Percentiles rank a stretch among this genome's conserved stretches.
phyloP scores from a whole-genome alignment of 30 jellyfish, hydroid and myxozoan species.

The Catostylus mosaicus region DNA sequence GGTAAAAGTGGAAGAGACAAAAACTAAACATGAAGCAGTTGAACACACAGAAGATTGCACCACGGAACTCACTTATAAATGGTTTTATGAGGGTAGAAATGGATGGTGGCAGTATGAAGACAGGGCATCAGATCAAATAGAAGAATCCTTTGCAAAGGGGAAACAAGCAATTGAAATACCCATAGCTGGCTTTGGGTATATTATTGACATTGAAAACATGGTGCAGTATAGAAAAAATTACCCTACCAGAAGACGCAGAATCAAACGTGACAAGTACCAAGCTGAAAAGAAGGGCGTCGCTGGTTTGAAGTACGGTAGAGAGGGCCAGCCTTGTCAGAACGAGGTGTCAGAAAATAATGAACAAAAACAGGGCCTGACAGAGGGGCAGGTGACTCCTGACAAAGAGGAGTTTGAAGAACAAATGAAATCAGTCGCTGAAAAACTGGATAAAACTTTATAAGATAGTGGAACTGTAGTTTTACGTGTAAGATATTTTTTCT shows the following conservation, averaged over 20 bases:
- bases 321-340: background rate
- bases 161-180: conserved; percentile 73
- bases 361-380: background rate
- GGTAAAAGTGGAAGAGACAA: conserved; percentile 40
- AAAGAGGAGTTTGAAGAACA: background rate
- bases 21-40: background rate
- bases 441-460: conserved; percentile 26
- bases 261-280: conserved; percentile 75
- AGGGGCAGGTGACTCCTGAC: background rate
- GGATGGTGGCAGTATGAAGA: conserved; percentile 99
- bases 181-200: conserved; percentile 88
- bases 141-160: conserved; percentile 68
- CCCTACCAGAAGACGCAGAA: conserved; percentile 80
- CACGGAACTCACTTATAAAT: conserved; percentile 33
- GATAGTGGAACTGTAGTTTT: too few species aligned
- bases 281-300: conserved; percentile 93
- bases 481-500: too few species aligned
- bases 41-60: conserved; percentile 11
- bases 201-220: conserved; percentile 87
- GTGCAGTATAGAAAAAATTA: conserved; percentile 80
- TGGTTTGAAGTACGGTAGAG: conserved; percentile 65
- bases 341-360: background rate
- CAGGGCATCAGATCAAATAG: conserved; percentile 83
- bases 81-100: conserved; percentile 99
- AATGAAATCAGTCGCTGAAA: conserved; percentile 4